These are phyloP conservation scores for Anthonomus grandis DNA, from an alignment of 1,140 invertebrate species.

Conservation along the genomic window DNA sequence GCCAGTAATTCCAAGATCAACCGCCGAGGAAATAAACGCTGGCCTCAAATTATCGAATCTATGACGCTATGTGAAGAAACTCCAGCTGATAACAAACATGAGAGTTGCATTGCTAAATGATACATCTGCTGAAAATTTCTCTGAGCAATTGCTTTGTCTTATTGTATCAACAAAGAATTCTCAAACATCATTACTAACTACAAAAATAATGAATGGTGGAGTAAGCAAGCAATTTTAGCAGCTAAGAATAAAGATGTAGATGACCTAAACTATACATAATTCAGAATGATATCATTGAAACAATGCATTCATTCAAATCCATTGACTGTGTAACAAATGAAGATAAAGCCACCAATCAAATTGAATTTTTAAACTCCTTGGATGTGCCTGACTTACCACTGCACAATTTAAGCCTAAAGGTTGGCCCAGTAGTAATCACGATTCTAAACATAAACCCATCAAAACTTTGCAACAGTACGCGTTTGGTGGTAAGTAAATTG, in stretches of 20 bases:
- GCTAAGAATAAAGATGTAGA: slow-evolving; percentile 44
- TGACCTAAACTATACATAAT: slow-evolving; percentile 41
- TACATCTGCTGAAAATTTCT: slow-evolving; percentile 33
- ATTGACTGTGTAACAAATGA: slow-evolving; percentile 43
- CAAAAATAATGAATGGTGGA: slow-evolving; percentile 42
- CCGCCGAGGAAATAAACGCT: slow-evolving; percentile 49
- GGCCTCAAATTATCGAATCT: slow-evolving; percentile 50
- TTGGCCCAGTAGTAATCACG: no score
- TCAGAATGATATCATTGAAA: slow-evolving; percentile 40
- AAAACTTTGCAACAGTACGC: slow-evolving; percentile 48
- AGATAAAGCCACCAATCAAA: slow-evolving; percentile 43
- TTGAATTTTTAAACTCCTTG: slow-evolving; percentile 39
- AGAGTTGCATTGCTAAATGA: slow-evolving; percentile 35
- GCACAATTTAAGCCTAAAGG: slow-evolving; percentile 43
- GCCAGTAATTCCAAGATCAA: slow-evolving; percentile 45
- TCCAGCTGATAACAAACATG: slow-evolving; percentile 32
- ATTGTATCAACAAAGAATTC: slow-evolving; percentile 36
- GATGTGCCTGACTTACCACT: slow-evolving; percentile 28
- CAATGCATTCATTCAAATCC: slow-evolving; percentile 47
- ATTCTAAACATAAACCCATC: slow-evolving; percentile 49
- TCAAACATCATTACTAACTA: slow-evolving; percentile 36
- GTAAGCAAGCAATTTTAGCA: slow-evolving; percentile 42
- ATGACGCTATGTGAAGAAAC: slow-evolving; percentile 44
- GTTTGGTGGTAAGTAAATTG: slow-evolving; percentile 37
- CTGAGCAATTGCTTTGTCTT: slow-evolving; percentile 37